Evolutionary conservation across 37 sponge, comb jelly and placozoan species (phyloP).

Genomic region (Diacarnus erythraeanus): DNA sequence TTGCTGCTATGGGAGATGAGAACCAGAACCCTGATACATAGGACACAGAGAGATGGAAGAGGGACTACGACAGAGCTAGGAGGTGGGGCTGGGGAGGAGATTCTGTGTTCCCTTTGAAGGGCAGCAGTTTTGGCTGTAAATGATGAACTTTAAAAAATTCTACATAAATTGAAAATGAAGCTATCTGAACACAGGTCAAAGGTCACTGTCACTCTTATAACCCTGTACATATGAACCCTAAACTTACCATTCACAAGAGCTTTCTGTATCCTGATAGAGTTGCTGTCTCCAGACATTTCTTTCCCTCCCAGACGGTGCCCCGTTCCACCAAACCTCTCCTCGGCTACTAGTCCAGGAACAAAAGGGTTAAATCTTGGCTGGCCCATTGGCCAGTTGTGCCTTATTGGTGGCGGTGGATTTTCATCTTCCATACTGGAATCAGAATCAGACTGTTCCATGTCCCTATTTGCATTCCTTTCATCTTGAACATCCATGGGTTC

Average conservation of each 20-base stretch:
- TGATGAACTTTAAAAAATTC: not conserved
- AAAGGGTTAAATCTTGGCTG: not conserved
- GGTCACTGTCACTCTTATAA: no score
- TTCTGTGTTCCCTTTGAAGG: not conserved
- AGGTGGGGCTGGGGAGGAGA: constrained; percentile 1
- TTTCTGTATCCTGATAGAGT: not conserved
- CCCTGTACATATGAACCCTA: no score
- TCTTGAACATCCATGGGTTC: constrained; percentile 10
- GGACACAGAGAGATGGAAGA: constrained; percentile 23
- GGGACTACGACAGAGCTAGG: not conserved
- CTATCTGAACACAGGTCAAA: no score
- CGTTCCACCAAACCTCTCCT: constrained; percentile 15
- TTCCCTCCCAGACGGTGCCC: constrained; percentile 60
- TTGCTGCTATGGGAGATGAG: constrained; percentile 22
- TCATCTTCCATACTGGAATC: not conserved
- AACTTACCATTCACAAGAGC: not conserved
- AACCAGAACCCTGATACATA: constrained; percentile 10
- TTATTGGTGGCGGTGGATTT: not conserved
- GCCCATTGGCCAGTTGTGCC: not conserved
- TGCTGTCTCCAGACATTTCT: constrained; percentile 19
- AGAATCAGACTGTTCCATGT: constrained; percentile 7
- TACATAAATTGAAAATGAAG: not conserved
- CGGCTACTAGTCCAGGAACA: not conserved
- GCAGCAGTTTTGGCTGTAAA: constrained; percentile 41
- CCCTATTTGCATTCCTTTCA: not conserved